Percentiles rank a stretch among this genome's conserved stretches.
phyloP scores from a whole-genome alignment of 2,888 invertebrate species.

The Clanis bilineata region DNA sequence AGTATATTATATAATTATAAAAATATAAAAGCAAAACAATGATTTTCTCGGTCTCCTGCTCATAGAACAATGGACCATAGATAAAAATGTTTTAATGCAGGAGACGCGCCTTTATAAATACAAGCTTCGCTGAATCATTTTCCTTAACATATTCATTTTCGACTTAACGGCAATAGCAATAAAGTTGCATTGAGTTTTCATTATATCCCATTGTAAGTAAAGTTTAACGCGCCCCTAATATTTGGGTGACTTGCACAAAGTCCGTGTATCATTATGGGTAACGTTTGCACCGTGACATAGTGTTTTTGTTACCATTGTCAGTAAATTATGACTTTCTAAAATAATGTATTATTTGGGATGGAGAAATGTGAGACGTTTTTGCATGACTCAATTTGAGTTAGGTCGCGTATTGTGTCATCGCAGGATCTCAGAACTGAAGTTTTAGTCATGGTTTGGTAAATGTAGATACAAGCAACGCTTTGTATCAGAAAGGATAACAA shows the following conservation, averaged over 20 bases:
- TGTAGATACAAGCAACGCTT: no score
- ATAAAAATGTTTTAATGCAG: no score
- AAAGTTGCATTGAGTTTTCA: conserved; percentile 25
- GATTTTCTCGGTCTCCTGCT: no score
- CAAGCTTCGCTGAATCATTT: conserved; percentile 8
- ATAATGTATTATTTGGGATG: conserved; percentile 14
- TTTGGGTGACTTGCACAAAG: conserved; percentile 40
- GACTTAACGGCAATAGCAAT: conserved; percentile 5
- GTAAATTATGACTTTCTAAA: conserved; percentile 17
- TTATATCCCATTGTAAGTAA: conserved; percentile 41
- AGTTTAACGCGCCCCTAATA: conserved; percentile 47
- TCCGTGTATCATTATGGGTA: conserved; percentile 33
- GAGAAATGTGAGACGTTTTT: background rate
- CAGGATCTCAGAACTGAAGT: background rate
- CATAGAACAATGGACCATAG: no score
- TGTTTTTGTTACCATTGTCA: conserved; percentile 27
- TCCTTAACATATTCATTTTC: conserved; percentile 1
- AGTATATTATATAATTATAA: no score
- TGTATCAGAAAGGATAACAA: no score
- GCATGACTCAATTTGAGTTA: background rate
- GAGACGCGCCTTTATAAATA: no score
- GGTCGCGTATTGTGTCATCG: conserved; percentile 2
- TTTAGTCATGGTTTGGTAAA: no score
- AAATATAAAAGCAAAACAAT: no score
- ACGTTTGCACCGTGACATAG: conserved; percentile 32